Evolutionary conservation across 1,140 invertebrate species (phyloP), one percentile per base, ranked within the genome.

Genomic region (Drosophila orosa): DNA sequence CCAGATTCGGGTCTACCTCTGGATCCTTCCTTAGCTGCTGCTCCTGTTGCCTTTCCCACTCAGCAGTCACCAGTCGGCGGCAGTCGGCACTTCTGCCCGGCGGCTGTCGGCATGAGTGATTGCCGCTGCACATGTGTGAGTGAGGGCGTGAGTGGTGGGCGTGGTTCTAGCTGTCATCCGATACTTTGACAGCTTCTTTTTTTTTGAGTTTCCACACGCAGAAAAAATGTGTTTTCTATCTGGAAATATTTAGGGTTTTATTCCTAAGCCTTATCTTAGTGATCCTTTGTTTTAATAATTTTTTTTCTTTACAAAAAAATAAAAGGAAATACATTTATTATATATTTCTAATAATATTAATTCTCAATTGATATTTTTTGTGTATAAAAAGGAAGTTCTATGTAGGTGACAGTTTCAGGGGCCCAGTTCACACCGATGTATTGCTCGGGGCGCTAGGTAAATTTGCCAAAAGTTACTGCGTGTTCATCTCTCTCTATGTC

Each of bases 161-260:
- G 48, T 74, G 40, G 69, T 55, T 33, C 61, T 67, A 44, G 35
- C 66, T 60, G 80, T 79, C 80, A 83, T 83, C 52, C 73, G 80
- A 83, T 79, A 84, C 80, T 84, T 78, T 83, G 80, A 84, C 80
- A 75, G 75, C 71, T 80, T 62, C 74, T 66, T 74, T 83, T 74
- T 83, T 82, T 72, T 42, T 19, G 1, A 31, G 17, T 54, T 56
- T 22, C 1, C 0, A 19, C 31, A 45, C 24, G 9, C 15, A 3
- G 7, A 19, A 15, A 25, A 10, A 37, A 37, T 7, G 3, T 33
- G 13, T 13, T 3, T 22, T 15, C 4, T 2, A 39, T 3, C 6
- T 3, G 3, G 2, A 2, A 54, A 3, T 27, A 5, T 39, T n/a
- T 25, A 17, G 2, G 4, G 6, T 12, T 2, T 6, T 3, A 24